A percentile compares a stretch with the other conserved stretches of the same genome.
These are phyloP conservation scores for Pomatostomus ruficeps DNA, from an alignment of 2,113 vertebrate genomes.

Conservation along the genomic window DNA sequence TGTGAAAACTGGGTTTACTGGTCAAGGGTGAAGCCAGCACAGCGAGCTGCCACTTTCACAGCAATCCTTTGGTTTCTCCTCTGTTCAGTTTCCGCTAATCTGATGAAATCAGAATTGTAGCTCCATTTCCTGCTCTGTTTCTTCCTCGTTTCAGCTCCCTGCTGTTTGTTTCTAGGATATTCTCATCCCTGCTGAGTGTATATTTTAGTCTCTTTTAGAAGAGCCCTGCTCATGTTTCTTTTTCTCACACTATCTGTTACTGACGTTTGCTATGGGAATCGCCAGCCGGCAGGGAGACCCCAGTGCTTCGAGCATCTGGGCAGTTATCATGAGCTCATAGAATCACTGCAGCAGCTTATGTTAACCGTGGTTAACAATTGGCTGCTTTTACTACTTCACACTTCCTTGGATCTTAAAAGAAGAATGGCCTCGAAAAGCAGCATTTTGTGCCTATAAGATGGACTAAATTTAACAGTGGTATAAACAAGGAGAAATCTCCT, in stretches of 20 bases:
- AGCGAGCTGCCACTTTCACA: background rate
- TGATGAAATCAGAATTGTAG: constrained; percentile 39
- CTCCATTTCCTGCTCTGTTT: constrained; percentile 37
- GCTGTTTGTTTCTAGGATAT: constrained; percentile 57
- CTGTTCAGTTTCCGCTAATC: background rate
- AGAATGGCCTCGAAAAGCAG: background rate
- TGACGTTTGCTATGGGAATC: constrained; percentile 18
- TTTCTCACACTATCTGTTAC: constrained; percentile 60
- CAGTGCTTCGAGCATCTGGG: background rate
- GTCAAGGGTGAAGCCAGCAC: background rate
- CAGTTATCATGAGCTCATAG: background rate
- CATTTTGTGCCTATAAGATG: background rate
- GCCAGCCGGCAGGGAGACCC: background rate
- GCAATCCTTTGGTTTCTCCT: background rate
- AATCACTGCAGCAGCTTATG: background rate
- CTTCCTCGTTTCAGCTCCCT: constrained; percentile 24
- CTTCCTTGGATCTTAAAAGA: background rate
- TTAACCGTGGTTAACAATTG: background rate
- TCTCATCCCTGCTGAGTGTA: constrained; percentile 56
- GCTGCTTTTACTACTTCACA: background rate
- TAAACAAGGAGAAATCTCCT: background rate
- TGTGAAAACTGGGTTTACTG: background rate
- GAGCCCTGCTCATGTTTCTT: constrained; percentile 40
- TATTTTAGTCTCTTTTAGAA: constrained; percentile 35
- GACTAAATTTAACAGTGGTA: background rate